These are phyloP conservation scores for Gallinago nigripennis DNA, from an alignment of 2,797 vertebrate genomes.

Conservation along the genomic window DNA sequence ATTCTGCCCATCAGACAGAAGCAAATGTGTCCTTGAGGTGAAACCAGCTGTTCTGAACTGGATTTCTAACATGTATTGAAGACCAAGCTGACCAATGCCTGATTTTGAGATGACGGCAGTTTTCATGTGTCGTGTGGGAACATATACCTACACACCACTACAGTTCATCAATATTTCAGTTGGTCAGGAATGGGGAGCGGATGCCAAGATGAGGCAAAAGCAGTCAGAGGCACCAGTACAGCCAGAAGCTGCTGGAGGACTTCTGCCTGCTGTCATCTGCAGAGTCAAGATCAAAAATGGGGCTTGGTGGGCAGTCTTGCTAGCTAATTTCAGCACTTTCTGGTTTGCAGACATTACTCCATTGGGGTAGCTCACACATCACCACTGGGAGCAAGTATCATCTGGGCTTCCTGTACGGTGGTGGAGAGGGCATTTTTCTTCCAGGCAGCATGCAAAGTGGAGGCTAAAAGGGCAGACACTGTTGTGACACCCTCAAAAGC, in stretches of 20 bases:
- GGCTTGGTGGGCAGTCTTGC: background rate
- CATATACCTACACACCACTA: background rate
- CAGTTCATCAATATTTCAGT: background rate
- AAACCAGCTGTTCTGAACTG: background rate
- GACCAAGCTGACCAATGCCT: background rate
- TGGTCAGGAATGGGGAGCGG: background rate
- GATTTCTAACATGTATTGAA: background rate
- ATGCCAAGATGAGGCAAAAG: background rate
- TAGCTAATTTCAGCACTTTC: background rate
- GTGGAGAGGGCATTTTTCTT: background rate
- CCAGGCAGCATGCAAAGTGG: background rate
- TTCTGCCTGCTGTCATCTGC: background rate
- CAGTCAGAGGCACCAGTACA: background rate
- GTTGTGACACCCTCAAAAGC: background rate
- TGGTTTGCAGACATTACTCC: background rate
- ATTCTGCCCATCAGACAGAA: background rate
- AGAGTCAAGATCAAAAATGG: background rate
- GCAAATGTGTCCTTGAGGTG: background rate
- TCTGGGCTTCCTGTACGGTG: background rate
- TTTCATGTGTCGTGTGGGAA: background rate
- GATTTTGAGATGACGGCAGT: background rate
- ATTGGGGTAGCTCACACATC: background rate
- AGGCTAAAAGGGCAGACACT: fast-evolving
- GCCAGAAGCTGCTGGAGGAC: background rate
- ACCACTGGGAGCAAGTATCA: background rate